Evolutionary conservation across 2,888 invertebrate genomes (phyloP), one percentile per base, ranked within the genome.

Genomic region (Eueremaeus valkanovi): DNA sequence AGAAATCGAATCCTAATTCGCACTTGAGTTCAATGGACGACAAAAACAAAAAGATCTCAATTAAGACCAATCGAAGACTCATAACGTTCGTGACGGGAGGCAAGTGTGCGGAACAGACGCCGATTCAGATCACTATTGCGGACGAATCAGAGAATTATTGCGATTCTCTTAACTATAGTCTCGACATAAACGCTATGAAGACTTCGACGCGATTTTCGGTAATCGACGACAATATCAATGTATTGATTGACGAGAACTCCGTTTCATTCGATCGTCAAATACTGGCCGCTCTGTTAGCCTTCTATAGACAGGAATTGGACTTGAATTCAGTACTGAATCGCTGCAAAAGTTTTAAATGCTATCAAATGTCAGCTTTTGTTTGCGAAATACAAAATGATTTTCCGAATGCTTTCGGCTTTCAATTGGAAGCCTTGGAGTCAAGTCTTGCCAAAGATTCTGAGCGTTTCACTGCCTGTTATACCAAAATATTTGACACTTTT

Each of bases 31-130:
- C 61, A 16, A 18, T 21, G 5, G 36, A 21, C n/a, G 66, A 66
- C 9, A 21, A 66, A n/a, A 66, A 36, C n/a, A 66, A 66, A 66
- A 66, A 36, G 36, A 66, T 66, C 11, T 36, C 66, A 36, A 66
- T 72, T 18, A 3, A 85, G 85, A 78, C 84, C 85, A 63, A 83
- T 87, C 27, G 88, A 87, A 77, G 87, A 88, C 73, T 85, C 87
- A 45, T 72, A 79, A 85, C 85, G 8, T 66, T 66, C 72, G 86
- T 85, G 36, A 85, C 87, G 73, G 87, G 88, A 70, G 87, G 86
- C 74, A 87, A 84, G 80, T 83, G 90, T 13, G 87, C 90, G 31
- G 86, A 90, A 83, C 86, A 90, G 82, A 89, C 90, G 82, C 89
- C 89, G 11, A 89, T 89, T 0, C 5, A 13, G 11, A 72, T 72